A percentile compares a stretch with the other conserved stretches of the same genome.
Conservation (phyloP, 2,797 vertebrate genomes). For the Phaenicophaeus curvirostris region DNA sequence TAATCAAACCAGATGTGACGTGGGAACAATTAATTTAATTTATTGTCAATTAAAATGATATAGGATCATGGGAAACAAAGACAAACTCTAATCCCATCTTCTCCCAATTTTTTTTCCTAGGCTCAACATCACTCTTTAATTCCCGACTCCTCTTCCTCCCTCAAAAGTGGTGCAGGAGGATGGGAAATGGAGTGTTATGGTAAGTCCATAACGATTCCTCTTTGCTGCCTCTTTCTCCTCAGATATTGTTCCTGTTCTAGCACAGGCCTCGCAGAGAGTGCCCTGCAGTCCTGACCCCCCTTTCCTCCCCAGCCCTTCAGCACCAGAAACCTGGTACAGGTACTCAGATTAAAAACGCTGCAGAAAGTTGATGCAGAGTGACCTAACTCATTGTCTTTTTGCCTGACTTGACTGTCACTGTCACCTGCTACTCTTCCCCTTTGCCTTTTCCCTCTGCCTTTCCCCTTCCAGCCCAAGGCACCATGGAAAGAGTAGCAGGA, state of each 20-base stretch:
- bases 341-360: background rate
- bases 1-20: background rate
- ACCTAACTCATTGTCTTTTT: background rate
- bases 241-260: background rate
- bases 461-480: background rate
- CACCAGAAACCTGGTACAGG: accelerated
- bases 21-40: background rate
- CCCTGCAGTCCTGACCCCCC: too few relatives aligned
- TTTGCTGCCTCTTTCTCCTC: background rate
- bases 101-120: background rate
- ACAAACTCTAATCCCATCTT: background rate
- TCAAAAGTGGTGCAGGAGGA: background rate
- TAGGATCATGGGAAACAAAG: background rate
- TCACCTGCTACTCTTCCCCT: background rate
- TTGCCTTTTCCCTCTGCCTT: background rate
- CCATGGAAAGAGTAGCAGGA: background rate
- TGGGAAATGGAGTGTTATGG: background rate
- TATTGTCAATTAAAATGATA: background rate
- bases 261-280: accelerated
- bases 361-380: background rate
- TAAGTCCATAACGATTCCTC: background rate
- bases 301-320: accelerated
- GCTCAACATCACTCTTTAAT: background rate
- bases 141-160: background rate
- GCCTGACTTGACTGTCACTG: background rate